Conservation (phyloP, 1,140 invertebrate genomes). For the Antheraea pernyi region DNA sequence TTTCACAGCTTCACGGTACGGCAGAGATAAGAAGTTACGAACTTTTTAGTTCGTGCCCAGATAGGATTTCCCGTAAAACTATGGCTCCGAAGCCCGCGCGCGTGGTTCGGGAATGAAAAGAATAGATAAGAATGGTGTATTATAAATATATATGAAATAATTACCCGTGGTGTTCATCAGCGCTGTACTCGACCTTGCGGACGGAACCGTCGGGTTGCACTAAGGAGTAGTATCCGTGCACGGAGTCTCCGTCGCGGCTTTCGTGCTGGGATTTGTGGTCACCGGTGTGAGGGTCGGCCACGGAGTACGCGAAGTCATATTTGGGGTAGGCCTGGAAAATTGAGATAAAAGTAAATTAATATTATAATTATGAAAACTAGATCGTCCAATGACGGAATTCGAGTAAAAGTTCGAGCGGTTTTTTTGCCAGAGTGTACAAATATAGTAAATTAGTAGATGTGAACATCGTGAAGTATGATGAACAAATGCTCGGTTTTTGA, state of each 20-base stretch:
- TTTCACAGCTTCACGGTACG: too few relatives aligned
- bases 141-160: neutral
- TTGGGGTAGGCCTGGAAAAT: conserved; percentile 41
- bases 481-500: too few relatives aligned
- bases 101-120: too few relatives aligned
- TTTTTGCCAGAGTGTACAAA: neutral
- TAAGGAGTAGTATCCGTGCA: conserved; percentile 55
- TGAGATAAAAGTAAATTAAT: conserved; percentile 42
- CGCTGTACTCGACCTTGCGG: conserved; percentile 69
- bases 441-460: neutral
- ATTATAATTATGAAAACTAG: too few relatives aligned
- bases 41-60: too few relatives aligned
- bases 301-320: conserved; percentile 77
- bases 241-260: conserved; percentile 49
- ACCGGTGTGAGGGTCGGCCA: conserved; percentile 68
- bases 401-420: neutral
- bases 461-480: too few relatives aligned
- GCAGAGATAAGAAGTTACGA: too few relatives aligned
- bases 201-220: conserved; percentile 68
- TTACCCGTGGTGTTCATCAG: conserved; percentile 61
- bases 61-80: too few relatives aligned
- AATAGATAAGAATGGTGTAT: too few relatives aligned
- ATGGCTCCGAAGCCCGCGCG: too few relatives aligned
- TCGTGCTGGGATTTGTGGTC: conserved; percentile 61
- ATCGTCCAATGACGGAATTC: too few relatives aligned